Conservation (phyloP, 2,888 invertebrate species). For the Drosophila kokeensis region DNA sequence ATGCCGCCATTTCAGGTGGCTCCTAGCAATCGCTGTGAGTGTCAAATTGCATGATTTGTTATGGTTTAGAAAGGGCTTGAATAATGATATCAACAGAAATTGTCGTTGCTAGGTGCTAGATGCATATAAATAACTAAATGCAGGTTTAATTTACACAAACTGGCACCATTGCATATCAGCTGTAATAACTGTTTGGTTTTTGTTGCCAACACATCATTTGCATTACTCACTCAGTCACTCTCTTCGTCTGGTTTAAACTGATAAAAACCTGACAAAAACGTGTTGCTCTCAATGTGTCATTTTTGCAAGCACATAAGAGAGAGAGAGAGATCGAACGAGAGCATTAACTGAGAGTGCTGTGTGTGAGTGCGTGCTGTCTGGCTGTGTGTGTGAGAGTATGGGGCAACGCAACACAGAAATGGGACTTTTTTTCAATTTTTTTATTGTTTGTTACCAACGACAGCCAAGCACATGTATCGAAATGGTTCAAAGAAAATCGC, state of each 20-base stretch:
- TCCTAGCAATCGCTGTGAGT: slow-evolving; percentile 29
- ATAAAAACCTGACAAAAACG: slow-evolving; percentile 77
- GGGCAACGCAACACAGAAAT: slow-evolving; percentile 40
- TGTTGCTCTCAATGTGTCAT: slow-evolving; percentile 63
- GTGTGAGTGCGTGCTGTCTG: slow-evolving; percentile 17
- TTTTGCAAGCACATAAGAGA: slow-evolving; percentile 27
- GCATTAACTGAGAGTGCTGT: slow-evolving; percentile 32
- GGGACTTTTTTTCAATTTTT: background rate
- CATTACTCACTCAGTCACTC: slow-evolving; percentile 52
- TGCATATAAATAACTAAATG: slow-evolving; percentile 3
- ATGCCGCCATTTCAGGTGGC: slow-evolving; percentile 22
- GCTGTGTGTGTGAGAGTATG: slow-evolving; percentile 16
- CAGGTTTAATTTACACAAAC: slow-evolving; percentile 2
- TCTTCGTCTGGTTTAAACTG: slow-evolving; percentile 76
- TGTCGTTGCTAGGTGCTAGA: background rate
- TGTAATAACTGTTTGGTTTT: slow-evolving; percentile 22
- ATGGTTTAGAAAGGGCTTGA: slow-evolving; percentile 23
- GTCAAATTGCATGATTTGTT: slow-evolving; percentile 39
- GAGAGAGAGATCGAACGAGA: slow-evolving; percentile 25
- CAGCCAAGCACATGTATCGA: slow-evolving; percentile 53
- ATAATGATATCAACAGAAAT: background rate
- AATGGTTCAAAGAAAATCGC: slow-evolving; percentile 51
- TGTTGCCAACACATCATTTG: slow-evolving; percentile 55
- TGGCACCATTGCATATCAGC: slow-evolving; percentile 18
- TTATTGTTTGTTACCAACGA: slow-evolving; percentile 62